Evolutionary conservation across 2,888 invertebrate genomes (phyloP).

Genomic region (Oscheius sp.): DNA sequence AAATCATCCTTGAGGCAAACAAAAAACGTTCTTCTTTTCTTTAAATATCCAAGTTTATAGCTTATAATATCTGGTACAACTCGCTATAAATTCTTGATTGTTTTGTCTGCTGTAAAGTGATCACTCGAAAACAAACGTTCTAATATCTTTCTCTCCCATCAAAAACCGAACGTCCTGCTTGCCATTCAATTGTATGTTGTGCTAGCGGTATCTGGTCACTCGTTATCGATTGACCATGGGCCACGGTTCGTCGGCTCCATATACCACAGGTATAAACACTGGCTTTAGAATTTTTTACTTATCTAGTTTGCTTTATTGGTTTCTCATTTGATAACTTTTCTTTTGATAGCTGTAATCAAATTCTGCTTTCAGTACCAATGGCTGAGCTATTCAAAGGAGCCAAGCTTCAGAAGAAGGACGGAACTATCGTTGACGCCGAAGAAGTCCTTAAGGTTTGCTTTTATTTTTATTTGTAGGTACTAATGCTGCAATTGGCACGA

Average conservation of each 20-base stretch:
- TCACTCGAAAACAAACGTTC: background rate
- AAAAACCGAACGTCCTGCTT: too few relatives aligned
- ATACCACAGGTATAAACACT: background rate
- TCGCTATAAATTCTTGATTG: background rate
- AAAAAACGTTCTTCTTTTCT: background rate
- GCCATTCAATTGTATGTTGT: too few relatives aligned
- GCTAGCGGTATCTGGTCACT: too few relatives aligned
- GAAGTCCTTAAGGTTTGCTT: conserved; percentile 35
- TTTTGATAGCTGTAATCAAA: background rate
- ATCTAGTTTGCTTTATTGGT: background rate
- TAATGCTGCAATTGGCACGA: too few relatives aligned
- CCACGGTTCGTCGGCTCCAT: background rate
- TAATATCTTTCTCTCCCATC: background rate
- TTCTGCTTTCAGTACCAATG: too few relatives aligned
- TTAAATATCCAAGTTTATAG: background rate
- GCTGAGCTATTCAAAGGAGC: conserved; percentile 35
- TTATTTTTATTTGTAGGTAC: background rate
- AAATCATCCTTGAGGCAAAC: background rate
- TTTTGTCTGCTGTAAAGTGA: background rate
- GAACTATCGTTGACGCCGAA: conserved; percentile 37
- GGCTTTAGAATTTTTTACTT: too few relatives aligned
- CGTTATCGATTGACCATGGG: background rate
- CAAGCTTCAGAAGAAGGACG: conserved; percentile 45
- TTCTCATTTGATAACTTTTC: background rate
- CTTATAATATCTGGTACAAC: background rate